Conservation (phyloP, 2,888 invertebrate species). For the Oscheius onirici region DNA sequence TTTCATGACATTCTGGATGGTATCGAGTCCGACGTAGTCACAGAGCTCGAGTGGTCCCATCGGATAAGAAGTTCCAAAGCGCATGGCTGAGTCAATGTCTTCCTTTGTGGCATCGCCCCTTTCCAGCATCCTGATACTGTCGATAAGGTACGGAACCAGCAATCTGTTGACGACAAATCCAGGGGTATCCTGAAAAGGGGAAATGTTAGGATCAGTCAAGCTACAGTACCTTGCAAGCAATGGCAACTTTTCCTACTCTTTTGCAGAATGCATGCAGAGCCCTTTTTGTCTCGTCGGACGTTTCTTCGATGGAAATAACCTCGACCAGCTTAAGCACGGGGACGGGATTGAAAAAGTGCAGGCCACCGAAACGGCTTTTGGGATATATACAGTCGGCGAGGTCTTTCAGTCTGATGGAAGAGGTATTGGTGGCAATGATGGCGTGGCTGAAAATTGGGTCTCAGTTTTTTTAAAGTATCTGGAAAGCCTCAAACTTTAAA, state of each 20-base stretch:
- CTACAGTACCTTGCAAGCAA: constrained; percentile 80
- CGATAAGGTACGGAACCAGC: constrained; percentile 84
- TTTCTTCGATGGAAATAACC: constrained; percentile 81
- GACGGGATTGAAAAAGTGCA: constrained; percentile 92
- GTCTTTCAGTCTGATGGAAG: constrained; percentile 84
- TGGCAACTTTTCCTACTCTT: constrained; percentile 83
- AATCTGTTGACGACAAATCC: constrained; percentile 90
- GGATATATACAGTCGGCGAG: constrained; percentile 74
- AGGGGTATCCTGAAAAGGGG: constrained; percentile 80
- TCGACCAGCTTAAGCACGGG: constrained; percentile 89
- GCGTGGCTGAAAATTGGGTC: constrained; percentile 77
- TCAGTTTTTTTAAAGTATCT: background rate
- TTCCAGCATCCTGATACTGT: constrained; percentile 77
- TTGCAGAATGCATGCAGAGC: constrained; percentile 83
- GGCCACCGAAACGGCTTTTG: constrained; percentile 81
- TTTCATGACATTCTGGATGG: constrained; percentile 81
- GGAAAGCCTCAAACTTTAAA: too few species aligned
- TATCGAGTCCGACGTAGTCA: constrained; percentile 86
- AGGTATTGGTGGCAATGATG: constrained; percentile 88
- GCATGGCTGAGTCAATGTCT: constrained; percentile 81
- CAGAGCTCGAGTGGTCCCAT: constrained; percentile 88
- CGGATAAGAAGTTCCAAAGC: constrained; percentile 76
- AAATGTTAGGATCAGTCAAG: background rate
- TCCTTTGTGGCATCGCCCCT: constrained; percentile 77
- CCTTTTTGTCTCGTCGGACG: constrained; percentile 81